Evolutionary conservation across 2,888 invertebrate species (phyloP), one percentile per base, ranked within the genome.

Genomic region (Trachelus stipa): DNA sequence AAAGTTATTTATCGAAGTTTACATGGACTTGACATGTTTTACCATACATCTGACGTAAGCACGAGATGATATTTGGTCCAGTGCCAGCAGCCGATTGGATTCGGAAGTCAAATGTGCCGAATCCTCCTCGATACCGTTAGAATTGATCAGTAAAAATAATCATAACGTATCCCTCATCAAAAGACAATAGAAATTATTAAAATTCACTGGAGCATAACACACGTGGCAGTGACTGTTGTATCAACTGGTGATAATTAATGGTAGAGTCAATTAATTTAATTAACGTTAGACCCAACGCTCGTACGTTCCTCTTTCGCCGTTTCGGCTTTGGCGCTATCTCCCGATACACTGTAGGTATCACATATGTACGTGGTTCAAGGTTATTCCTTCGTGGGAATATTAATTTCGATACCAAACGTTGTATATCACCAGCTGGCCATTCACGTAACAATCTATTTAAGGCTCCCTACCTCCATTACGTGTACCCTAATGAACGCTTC

Each of bases 321-420:
- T 56, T 56, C 23, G 56, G 23, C 56, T 56, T 23, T 23, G 23
- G 56, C 15, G 23, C 23, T 56, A 71, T 34, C 71, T 34, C 6
- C 33, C 11, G 71, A 31, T 34, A 71, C 31, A 71, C 31, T 31
- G 3, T 31, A 12, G 71, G 71, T 23, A 71, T 31, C 34, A 71
- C 12, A 31, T 71, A 34, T 71, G 71, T 71, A 34, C 71, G 35
- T 33, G 71, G 37, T 40, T 34, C 77, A 77, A 77, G 77, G 77
- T 37, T 56, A 77, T 33, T 77, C 77, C 33, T 56, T 68, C 30
- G 68, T 1, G 69, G 33, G 74, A 77, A 77, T 77, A 77, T 37
- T 74, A 77, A 77, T 77, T 77, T 34, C 68, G 37, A 56, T 75
- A 33, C 33, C 30, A 34, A 68, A 35, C 74, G 33, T 37, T 74